Evolutionary conservation across 2,888 invertebrate genomes (phyloP).

Genomic region (Athalia circularis): DNA sequence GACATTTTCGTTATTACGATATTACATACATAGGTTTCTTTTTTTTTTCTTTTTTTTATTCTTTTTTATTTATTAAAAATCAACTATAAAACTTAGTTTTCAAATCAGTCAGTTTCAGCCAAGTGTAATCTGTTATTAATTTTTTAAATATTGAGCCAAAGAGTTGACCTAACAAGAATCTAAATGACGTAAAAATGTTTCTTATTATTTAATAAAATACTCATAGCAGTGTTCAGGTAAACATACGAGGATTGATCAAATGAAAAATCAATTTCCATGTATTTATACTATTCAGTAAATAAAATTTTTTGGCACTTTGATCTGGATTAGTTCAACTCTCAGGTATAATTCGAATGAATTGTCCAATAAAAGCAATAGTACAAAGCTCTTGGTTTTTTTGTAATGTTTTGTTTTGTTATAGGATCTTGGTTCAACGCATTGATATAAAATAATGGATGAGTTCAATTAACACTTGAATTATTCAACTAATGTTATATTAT

Average conservation of each 20-base stretch:
- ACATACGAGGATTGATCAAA: conserved; percentile 42
- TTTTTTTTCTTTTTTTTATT: conserved; percentile 17
- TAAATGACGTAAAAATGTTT: background rate
- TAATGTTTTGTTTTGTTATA: background rate
- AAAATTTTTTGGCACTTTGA: conserved; percentile 34
- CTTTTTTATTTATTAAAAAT: conserved; percentile 23
- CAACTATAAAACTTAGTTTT: conserved; percentile 34
- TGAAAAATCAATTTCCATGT: background rate
- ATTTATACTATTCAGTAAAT: background rate
- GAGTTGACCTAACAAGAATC: conserved; percentile 28
- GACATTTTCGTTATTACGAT: conserved; percentile 22
- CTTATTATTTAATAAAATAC: background rate
- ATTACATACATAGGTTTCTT: conserved; percentile 24
- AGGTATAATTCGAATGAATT: conserved; percentile 17
- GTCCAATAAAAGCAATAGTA: conserved; percentile 48
- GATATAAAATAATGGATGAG: conserved; percentile 18
- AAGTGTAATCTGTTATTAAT: conserved; percentile 14
- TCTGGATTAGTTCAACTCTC: conserved; percentile 22
- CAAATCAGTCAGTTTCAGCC: conserved; percentile 42
- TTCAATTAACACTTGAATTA: conserved; percentile 31
- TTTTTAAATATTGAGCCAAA: conserved; percentile 2
- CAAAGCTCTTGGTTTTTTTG: conserved; percentile 3
- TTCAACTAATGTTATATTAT: conserved; percentile 42
- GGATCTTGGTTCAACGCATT: conserved; percentile 11
- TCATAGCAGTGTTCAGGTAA: conserved; percentile 27